phyloP scores from a whole-genome alignment of 2,113 vertebrate genomes.

The Natator depressus region DNA sequence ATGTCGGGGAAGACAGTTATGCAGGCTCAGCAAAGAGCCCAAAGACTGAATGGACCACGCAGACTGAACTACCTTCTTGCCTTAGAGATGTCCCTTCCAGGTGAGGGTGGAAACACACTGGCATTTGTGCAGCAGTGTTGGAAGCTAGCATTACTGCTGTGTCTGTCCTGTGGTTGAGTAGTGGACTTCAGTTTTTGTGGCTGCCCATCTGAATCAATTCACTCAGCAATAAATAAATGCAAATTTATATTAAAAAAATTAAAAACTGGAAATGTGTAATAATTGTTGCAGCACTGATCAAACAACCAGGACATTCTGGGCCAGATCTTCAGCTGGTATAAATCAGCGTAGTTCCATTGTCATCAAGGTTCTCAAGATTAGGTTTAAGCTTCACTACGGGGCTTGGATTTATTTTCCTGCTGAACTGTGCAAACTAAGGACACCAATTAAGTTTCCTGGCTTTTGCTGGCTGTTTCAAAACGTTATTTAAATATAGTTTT shows the following conservation, averaged over 20 bases:
- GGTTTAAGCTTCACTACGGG: neutral
- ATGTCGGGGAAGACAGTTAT: neutral
- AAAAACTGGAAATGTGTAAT: conserved; percentile 24
- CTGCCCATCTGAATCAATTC: conserved; percentile 13
- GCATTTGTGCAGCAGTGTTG: neutral
- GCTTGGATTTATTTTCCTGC: neutral
- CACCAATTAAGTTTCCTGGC: neutral
- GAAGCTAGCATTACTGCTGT: neutral
- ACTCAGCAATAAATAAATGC: conserved; percentile 28
- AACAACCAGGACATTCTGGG: neutral
- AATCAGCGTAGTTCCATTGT: neutral
- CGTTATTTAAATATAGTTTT: neutral
- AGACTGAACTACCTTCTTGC: neutral
- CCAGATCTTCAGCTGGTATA: conserved; percentile 26
- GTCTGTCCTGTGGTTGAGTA: neutral
- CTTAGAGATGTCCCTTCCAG: neutral
- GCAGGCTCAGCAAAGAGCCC: neutral
- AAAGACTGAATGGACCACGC: neutral
- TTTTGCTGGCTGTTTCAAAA: neutral
- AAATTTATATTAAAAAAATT: conserved; percentile 48
- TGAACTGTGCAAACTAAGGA: neutral
- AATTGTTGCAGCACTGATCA: neutral
- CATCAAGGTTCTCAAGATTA: conserved; percentile 3
- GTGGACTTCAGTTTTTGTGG: neutral
- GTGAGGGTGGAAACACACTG: neutral